Conservation (phyloP, 2,888 invertebrate genomes). For the Andrena camellia region DNA sequence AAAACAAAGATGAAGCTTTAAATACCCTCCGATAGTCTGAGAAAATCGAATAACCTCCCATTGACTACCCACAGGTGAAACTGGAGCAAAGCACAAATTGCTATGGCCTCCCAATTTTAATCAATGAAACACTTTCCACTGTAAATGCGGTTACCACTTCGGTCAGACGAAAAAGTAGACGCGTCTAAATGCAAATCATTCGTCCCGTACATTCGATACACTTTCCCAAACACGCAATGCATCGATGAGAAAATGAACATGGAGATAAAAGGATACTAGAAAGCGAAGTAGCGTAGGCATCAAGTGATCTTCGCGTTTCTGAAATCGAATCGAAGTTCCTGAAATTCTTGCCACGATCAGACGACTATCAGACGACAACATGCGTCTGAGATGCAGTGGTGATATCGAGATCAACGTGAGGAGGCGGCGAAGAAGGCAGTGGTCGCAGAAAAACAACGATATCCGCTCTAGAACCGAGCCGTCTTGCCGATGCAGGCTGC, state of each 20-base stretch:
- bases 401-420: constrained; percentile 5
- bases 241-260: not conserved
- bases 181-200: not conserved
- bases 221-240: constrained; percentile 22
- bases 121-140: constrained; percentile 18
- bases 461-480: constrained; percentile 57
- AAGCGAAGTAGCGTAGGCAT: constrained; percentile 4
- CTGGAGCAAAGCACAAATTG: not conserved
- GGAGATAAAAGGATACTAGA: constrained; percentile 2
- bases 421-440: not conserved
- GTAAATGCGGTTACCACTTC: not conserved
- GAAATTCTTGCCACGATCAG: constrained; percentile 12
- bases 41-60: too few species aligned
- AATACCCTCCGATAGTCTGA: too few species aligned
- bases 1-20: too few species aligned
- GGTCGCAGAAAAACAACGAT: constrained; percentile 53
- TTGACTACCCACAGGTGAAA: not conserved
- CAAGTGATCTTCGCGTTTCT: not conserved
- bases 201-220: not conserved
- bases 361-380: not conserved
- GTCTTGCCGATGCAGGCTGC: constrained; percentile 29
- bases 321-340: constrained; percentile 10
- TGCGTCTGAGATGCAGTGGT: not conserved
- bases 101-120: not conserved
- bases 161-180: not conserved